Evolutionary conservation across 2,888 invertebrate genomes (phyloP).

Genomic region (Rhagium mordax): DNA sequence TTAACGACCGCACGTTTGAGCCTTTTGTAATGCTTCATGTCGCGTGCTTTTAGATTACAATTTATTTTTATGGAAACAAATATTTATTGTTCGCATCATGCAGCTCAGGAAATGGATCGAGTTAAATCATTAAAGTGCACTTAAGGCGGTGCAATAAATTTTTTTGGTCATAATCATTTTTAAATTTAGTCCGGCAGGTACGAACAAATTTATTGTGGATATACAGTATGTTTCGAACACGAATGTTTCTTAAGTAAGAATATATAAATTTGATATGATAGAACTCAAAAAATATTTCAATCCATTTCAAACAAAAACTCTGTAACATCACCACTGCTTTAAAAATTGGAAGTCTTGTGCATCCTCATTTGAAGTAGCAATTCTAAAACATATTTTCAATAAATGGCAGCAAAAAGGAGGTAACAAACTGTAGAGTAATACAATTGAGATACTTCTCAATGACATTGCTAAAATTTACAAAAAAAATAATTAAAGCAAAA

Average conservation of each 20-base stretch:
- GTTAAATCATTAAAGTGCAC: neutral
- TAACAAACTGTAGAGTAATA: neutral
- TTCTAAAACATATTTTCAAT: neutral
- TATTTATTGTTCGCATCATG: neutral
- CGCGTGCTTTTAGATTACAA: slow-evolving; percentile 9
- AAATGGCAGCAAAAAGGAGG: neutral
- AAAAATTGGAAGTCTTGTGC: too few species aligned
- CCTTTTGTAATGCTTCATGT: slow-evolving; percentile 17
- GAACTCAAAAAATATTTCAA: too few species aligned
- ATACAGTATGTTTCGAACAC: too few species aligned
- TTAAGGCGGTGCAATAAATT: neutral
- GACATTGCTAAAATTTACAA: neutral
- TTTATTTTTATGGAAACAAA: slow-evolving; percentile 5
- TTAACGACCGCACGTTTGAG: slow-evolving; percentile 54
- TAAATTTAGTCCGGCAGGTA: neutral
- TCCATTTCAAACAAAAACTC: too few species aligned
- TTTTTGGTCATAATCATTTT: neutral
- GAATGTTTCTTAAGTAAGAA: too few species aligned
- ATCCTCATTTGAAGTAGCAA: neutral
- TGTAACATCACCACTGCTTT: too few species aligned
- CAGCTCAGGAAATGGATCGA: neutral
- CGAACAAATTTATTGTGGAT: too few species aligned
- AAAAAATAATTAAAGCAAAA: neutral
- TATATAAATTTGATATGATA: too few species aligned
- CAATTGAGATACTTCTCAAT: neutral